These are phyloP conservation scores for Morpho achilles DNA, from an alignment of 2,888 invertebrate genomes.

Conservation along the genomic window DNA sequence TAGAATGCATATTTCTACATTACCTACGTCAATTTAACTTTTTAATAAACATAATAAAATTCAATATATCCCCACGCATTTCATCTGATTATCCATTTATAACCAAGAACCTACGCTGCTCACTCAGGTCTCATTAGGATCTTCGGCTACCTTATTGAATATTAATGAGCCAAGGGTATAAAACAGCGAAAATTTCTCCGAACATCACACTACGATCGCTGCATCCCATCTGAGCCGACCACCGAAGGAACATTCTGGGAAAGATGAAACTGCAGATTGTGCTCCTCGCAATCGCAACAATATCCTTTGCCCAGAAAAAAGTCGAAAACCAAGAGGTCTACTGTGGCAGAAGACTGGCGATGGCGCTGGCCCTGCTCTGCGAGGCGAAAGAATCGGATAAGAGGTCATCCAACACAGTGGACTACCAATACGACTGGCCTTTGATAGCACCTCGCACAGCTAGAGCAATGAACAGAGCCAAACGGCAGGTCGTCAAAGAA, in stretches of 20 bases:
- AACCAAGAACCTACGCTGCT: slow-evolving; percentile 18
- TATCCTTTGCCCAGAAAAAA: background rate
- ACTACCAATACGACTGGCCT: slow-evolving; percentile 3
- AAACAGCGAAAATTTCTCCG: slow-evolving; percentile 19
- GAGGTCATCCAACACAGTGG: slow-evolving; percentile 2
- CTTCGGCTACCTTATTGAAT: slow-evolving; percentile 25
- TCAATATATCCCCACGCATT: no score
- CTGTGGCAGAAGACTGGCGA: slow-evolving; percentile 35
- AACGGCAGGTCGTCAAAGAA: slow-evolving; percentile 32
- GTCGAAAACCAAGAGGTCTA: slow-evolving; percentile 14
- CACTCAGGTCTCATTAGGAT: slow-evolving; percentile 31
- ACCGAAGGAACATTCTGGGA: no score
- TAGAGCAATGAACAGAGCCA: slow-evolving; percentile 23
- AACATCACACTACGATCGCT: slow-evolving; percentile 3
- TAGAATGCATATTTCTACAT: no score
- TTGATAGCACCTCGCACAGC: slow-evolving; percentile 26
- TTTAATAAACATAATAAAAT: no score
- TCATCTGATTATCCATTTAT: slow-evolving; percentile 10
- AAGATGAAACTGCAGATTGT: no score
- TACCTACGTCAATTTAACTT: no score
- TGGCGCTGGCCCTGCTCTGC: slow-evolving; percentile 31
- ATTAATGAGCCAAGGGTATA: slow-evolving; percentile 32
- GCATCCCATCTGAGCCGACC: background rate
- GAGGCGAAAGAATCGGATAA: slow-evolving; percentile 10
- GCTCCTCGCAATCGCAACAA: background rate